Evolutionary conservation across 1,140 invertebrate species (phyloP).

Genomic region (Atta cephalotes): DNA sequence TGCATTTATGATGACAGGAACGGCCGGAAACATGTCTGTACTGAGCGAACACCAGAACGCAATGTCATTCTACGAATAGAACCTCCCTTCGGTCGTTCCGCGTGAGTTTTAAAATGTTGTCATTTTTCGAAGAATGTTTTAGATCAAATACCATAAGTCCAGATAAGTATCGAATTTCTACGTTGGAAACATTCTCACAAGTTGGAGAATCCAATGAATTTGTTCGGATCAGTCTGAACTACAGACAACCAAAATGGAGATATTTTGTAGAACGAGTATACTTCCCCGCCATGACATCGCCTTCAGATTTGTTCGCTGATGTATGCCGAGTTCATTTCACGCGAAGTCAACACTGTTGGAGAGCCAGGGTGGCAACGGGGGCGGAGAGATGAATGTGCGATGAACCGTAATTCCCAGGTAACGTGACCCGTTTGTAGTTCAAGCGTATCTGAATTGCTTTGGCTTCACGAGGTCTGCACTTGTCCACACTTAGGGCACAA

Average conservation of each 20-base stretch:
- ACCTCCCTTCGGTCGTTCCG: neutral
- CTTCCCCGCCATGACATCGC: neutral
- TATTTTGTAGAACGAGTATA: neutral
- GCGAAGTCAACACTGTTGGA: conserved; percentile 18
- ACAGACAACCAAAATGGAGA: neutral
- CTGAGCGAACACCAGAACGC: neutral
- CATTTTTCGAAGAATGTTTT: neutral
- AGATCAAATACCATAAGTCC: neutral
- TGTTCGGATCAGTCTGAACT: neutral
- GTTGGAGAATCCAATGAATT: neutral
- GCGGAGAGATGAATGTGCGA: conserved; percentile 50
- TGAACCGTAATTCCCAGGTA: conserved; percentile 63
- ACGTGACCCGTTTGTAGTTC: conserved; percentile 62
- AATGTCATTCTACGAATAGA: conserved; percentile 8
- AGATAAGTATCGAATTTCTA: neutral
- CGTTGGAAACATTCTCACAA: neutral
- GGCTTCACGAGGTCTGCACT: conserved; percentile 61
- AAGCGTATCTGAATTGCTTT: conserved; percentile 66
- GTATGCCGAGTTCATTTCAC: conserved; percentile 46
- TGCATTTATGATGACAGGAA: conserved; percentile 47
- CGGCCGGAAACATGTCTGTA: neutral
- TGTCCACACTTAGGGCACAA: conserved; percentile 56
- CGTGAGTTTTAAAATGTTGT: neutral
- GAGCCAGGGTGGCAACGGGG: neutral
- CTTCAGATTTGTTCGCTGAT: conserved; percentile 30